Base-by-base conservation (phyloP, 2,888 invertebrate species). In the Amorpha juglandis region DNA sequence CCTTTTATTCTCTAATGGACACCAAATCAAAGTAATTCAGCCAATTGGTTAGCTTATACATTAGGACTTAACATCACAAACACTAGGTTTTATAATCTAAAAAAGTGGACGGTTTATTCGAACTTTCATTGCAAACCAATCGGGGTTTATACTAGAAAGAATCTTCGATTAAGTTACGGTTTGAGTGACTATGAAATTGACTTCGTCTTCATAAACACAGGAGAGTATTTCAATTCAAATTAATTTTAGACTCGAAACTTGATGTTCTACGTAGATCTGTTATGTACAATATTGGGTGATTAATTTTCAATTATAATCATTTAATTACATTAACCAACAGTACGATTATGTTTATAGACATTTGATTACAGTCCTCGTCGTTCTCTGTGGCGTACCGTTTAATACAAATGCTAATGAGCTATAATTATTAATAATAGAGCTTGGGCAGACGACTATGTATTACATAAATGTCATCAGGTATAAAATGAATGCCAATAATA, bases 61-160 rank as follows among this genome's bases (percentile, higher is more conserved):
- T 58, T 58, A 58, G 58, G 42, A 58, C 42, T 42, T 58, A 58
- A 58, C 58, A 58, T 58, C 58, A 58, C 58, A 58, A 42, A 58
- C 38, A 19, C 35, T 42, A 6, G 19, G 19, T 58, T 58, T 58
- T 42, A 58, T 42, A 58, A 19, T 55, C 35, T 58, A 21, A 58
- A 16, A 55, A 27, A 14, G 16, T 38, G 42, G 58, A 38, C 19
- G 38, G 9, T 58, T 42, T 58, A 58, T 58, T 42, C 42, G 58
- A 58, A 19, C 11, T 42, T 42, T 38, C 35, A 6, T 19, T 58
- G 11, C 42, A 6, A 58, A 58, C 58, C 58, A 58, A 42, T 42
- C 6, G 55, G n/a, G 9, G 12, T 16, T 58, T 42, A 9, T 19
- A 58, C 19, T 58, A 58, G 16, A 58, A 58, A 42, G 19, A 42